A percentile compares a stretch with the other conserved stretches of the same genome.
phyloP scores from a whole-genome alignment of 2,113 vertebrate genomes.

The Tautogolabrus adspersus region DNA sequence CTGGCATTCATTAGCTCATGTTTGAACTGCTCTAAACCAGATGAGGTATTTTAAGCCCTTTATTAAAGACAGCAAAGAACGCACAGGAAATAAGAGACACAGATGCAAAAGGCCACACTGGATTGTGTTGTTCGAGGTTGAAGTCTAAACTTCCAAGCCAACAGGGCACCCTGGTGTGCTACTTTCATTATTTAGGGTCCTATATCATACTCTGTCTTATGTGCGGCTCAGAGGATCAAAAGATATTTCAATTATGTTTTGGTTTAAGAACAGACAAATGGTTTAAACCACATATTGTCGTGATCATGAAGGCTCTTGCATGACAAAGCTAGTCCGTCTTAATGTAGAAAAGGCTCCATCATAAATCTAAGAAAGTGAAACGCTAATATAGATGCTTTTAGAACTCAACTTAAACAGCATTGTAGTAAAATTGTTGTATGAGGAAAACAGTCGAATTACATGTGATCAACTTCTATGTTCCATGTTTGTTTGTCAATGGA shows the following conservation, averaged over 20 bases:
- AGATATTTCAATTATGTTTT: background rate
- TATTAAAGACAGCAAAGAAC: background rate
- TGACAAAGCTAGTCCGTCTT: background rate
- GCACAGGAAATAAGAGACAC: background rate
- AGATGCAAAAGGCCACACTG: background rate
- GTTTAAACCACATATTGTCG: background rate
- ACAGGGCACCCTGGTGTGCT: background rate
- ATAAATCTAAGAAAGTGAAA: background rate
- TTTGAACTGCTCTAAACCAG: background rate
- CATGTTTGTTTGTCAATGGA: too few species aligned
- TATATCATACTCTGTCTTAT: background rate
- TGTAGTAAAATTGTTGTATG: background rate
- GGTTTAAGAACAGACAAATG: background rate
- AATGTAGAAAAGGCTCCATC: too few species aligned
- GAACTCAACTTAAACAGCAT: background rate
- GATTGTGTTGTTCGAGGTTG: background rate
- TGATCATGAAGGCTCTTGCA: background rate
- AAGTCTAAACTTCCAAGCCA: background rate
- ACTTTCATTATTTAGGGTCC: background rate
- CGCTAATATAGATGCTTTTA: background rate
- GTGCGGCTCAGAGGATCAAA: background rate
- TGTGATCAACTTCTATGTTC: too few species aligned
- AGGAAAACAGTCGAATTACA: too few species aligned
- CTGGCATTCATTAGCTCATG: slow-evolving; percentile 4
- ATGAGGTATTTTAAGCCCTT: background rate